phyloP scores from a whole-genome alignment of 2,888 invertebrate genomes.

The Clepsis dumicolana region DNA sequence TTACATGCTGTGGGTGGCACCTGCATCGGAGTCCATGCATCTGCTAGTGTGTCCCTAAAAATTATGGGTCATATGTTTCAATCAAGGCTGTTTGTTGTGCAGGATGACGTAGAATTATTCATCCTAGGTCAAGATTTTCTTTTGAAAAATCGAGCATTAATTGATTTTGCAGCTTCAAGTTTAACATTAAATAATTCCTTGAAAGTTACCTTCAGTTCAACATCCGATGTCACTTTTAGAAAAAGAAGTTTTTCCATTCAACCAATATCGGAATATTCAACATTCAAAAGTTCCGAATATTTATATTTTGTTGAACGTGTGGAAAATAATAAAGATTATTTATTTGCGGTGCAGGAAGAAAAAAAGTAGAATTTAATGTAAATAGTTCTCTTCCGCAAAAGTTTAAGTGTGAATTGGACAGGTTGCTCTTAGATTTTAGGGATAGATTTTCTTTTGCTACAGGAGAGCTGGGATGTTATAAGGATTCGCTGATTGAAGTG shows the following conservation, averaged over 20 bases:
- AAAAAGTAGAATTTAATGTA: neutral
- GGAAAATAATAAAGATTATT: neutral
- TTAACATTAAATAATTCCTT: neutral
- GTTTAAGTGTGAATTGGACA: neutral
- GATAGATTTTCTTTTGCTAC: neutral
- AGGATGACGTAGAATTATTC: neutral
- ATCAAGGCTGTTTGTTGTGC: neutral
- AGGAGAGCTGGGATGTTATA: neutral
- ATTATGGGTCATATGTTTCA: neutral
- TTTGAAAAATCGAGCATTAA: neutral
- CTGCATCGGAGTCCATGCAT: neutral
- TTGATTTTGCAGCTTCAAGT: neutral
- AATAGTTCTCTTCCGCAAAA: neutral
- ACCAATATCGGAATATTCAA: neutral
- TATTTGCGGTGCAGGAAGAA: no score
- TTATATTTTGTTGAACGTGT: neutral
- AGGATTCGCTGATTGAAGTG: neutral
- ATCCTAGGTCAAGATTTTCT: conserved; percentile 1
- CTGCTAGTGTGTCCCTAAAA: neutral
- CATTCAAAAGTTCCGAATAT: neutral
- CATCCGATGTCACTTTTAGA: neutral
- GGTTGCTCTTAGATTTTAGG: neutral
- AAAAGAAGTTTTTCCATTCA: neutral
- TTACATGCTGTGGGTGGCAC: neutral
- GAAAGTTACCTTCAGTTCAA: neutral